These are phyloP conservation scores for Reinhardtius hippoglossoides DNA, from an alignment of 2,113 vertebrate genomes.

Conservation along the genomic window DNA sequence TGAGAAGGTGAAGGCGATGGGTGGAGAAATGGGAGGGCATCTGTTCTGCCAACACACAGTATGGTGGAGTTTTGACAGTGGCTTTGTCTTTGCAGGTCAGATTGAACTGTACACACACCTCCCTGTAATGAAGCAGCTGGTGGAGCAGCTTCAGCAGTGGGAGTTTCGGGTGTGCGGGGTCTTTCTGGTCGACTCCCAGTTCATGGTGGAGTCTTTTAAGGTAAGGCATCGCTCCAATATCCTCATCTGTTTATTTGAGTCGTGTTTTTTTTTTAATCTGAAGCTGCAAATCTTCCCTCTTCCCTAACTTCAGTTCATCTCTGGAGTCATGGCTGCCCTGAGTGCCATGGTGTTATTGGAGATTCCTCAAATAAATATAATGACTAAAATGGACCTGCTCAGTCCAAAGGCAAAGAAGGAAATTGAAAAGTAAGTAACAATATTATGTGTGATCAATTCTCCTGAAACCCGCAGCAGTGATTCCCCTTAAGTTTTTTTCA, in stretches of 20 bases:
- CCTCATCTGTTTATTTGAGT: not conserved
- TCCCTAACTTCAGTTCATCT: conserved; percentile 88
- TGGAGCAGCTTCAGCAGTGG: conserved; percentile 97
- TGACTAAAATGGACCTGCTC: conserved; percentile 99
- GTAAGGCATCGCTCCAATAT: conserved; percentile 69
- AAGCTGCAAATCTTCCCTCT: conserved; percentile 31
- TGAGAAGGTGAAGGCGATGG: not conserved
- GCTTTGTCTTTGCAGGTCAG: conserved; percentile 86
- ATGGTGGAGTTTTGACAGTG: not conserved
- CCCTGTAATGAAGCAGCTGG: conserved; percentile 96
- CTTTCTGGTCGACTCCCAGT: conserved; percentile 98
- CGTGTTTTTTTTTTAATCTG: not conserved
- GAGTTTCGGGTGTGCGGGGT: conserved; percentile 97
- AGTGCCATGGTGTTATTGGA: conserved; percentile 96
- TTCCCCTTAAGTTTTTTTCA: not conserved
- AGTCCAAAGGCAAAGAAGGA: conserved; percentile 95
- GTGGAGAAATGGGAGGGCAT: not conserved
- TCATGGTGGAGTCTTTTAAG: conserved; percentile 99
- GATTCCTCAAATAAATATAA: conserved; percentile 96
- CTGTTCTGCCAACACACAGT: too few species aligned
- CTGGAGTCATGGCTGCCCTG: conserved; percentile 94
- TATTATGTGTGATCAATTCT: not conserved
- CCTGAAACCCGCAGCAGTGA: conserved; percentile 4
- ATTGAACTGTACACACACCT: conserved; percentile 98
- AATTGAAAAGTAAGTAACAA: conserved; percentile 92